Percentiles rank a stretch among this genome's conserved stretches.
phyloP scores from a whole-genome alignment of 2,888 invertebrate species.

The Cantharis rufa region DNA sequence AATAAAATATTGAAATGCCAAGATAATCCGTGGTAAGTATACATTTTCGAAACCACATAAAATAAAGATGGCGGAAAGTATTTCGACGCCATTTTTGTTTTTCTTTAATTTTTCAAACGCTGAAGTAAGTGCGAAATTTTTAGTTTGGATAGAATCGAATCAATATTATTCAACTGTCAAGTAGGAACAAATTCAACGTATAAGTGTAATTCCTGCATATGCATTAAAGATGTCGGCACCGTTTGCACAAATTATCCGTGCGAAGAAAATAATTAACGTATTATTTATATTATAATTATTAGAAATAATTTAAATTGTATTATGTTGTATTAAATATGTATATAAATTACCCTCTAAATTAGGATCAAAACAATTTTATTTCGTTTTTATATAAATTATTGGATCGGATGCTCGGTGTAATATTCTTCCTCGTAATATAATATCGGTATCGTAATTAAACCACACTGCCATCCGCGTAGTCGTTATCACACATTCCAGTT shows the following conservation, averaged over 20 bases:
- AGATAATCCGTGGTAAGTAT: slow-evolving; percentile 5
- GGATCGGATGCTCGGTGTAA: too few species aligned
- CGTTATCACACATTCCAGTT: not conserved
- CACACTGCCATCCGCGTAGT: not conserved
- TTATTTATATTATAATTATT: not conserved
- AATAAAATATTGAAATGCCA: not conserved
- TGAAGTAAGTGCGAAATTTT: not conserved
- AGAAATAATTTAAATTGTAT: slow-evolving; percentile 2
- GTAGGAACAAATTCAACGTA: slow-evolving; percentile 6
- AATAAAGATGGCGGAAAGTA: not conserved
- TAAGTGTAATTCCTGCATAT: slow-evolving; percentile 14
- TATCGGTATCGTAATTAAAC: not conserved
- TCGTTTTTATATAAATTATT: too few species aligned
- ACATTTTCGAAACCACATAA: not conserved
- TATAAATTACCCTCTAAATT: not conserved
- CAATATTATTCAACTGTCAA: slow-evolving; percentile 7
- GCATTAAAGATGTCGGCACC: slow-evolving; percentile 13
- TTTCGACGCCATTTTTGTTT: not conserved
- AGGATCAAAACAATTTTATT: too few species aligned
- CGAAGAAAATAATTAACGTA: not conserved
- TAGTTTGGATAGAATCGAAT: slow-evolving; percentile 6
- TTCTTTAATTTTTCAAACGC: not conserved
- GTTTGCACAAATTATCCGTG: slow-evolving; percentile 18
- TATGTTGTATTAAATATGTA: not conserved
- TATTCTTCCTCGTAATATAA: not conserved